These are phyloP conservation scores for Archocentrus centrarchus DNA, from an alignment of 2,113 vertebrate genomes.

Conservation along the genomic window DNA sequence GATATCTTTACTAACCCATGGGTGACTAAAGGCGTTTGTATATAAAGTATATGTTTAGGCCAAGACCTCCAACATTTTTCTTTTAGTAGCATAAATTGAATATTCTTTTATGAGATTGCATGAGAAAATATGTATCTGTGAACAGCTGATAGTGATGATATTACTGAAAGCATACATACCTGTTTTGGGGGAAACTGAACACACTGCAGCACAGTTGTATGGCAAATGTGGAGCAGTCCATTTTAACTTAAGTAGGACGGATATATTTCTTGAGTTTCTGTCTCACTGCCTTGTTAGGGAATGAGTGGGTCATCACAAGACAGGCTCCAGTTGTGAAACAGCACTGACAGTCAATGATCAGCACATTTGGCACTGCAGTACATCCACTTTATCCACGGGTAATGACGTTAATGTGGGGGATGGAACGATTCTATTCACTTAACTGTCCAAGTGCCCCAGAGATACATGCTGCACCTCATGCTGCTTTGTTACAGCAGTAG, in stretches of 20 bases:
- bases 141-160: too few species aligned
- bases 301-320: background rate
- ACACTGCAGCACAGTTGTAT: background rate
- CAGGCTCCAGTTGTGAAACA: conserved; percentile 6
- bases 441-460: conserved; percentile 2
- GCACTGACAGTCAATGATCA: conserved; percentile 11
- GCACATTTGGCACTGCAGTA: background rate
- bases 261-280: background rate
- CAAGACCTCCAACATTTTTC: too few species aligned
- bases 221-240: background rate
- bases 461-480: background rate
- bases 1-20: too few species aligned
- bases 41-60: too few species aligned
- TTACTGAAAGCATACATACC: too few species aligned
- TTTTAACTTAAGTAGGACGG: background rate
- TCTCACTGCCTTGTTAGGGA: background rate
- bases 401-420: background rate
- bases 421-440: background rate
- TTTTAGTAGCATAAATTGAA: too few species aligned
- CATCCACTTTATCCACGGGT: background rate
- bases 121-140: too few species aligned
- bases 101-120: too few species aligned
- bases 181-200: too few species aligned
- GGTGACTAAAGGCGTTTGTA: too few species aligned
- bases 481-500: background rate